These are phyloP conservation scores for Ceratosolen fusciceps DNA, from an alignment of 1,140 invertebrate genomes.

Conservation along the genomic window DNA sequence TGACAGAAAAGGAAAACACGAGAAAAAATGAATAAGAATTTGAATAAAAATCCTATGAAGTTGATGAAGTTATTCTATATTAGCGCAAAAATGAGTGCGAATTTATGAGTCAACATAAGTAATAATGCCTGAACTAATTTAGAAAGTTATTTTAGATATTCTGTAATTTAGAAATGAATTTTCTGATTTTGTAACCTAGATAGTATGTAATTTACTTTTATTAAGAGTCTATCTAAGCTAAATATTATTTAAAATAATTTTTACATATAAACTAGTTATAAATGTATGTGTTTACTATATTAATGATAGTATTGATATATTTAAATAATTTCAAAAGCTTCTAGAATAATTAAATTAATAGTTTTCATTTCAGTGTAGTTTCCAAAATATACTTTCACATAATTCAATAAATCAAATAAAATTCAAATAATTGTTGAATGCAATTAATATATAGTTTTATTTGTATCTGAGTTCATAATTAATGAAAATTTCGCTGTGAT, in stretches of 20 bases:
- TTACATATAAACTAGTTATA: no score
- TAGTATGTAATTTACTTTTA: not conserved
- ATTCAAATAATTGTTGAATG: no score
- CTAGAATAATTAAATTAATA: no score
- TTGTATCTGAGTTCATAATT: no score
- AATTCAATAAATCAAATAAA: no score
- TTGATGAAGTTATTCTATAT: not conserved
- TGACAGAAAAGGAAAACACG: not conserved
- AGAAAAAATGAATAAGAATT: not conserved
- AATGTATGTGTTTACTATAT: no score
- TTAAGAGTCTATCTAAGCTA: not conserved
- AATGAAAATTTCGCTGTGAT: no score
- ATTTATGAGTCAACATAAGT: not conserved
- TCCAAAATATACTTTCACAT: no score
- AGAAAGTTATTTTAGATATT: not conserved
- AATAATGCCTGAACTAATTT: not conserved
- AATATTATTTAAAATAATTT: not conserved
- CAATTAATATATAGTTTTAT: no score
- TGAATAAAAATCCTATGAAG: not conserved
- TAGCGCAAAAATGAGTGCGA: not conserved
- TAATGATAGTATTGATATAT: no score
- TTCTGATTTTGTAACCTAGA: not conserved
- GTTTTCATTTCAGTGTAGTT: no score
- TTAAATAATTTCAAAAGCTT: no score
- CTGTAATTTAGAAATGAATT: not conserved